phyloP scores from a whole-genome alignment of 1,140 invertebrate genomes.

The Leptonema lineaticorne region DNA sequence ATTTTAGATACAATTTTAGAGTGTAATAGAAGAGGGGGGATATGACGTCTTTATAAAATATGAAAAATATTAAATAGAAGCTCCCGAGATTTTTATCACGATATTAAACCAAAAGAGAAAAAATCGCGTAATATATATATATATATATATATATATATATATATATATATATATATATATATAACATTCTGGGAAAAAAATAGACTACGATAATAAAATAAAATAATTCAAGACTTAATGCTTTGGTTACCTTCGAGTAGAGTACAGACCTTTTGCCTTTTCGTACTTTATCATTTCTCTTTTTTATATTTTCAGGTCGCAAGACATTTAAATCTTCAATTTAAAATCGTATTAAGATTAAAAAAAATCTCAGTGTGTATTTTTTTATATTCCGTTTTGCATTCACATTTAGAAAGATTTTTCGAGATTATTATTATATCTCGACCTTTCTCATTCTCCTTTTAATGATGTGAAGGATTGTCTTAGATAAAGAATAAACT shows the following conservation, averaged over 20 bases:
- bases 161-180: neutral
- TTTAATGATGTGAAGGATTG: neutral
- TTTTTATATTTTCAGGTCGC: neutral
- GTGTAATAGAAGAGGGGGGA: too few relatives aligned
- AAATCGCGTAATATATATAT: too few relatives aligned
- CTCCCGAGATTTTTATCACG: too few relatives aligned
- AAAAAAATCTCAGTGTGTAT: neutral
- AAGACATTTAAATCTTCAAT: neutral
- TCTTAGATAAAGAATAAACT: neutral
- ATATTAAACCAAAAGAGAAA: too few relatives aligned
- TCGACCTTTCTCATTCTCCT: neutral
- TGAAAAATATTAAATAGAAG: too few relatives aligned
- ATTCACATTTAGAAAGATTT: neutral
- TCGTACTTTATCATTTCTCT: too few relatives aligned
- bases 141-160: too few relatives aligned
- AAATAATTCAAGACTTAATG: neutral
- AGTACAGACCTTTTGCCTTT: too few relatives aligned
- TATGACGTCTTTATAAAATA: too few relatives aligned
- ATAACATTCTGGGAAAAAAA: neutral
- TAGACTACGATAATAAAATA: neutral
- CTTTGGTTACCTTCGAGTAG: too few relatives aligned
- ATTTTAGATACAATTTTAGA: too few relatives aligned
- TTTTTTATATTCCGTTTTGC: slow-evolving; percentile 1
- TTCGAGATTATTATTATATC: slow-evolving; percentile 5
- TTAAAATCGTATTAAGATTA: slow-evolving; percentile 14